These are phyloP conservation scores for Geotrupes spiniger DNA, from an alignment of 2,888 invertebrate genomes.

Conservation along the genomic window DNA sequence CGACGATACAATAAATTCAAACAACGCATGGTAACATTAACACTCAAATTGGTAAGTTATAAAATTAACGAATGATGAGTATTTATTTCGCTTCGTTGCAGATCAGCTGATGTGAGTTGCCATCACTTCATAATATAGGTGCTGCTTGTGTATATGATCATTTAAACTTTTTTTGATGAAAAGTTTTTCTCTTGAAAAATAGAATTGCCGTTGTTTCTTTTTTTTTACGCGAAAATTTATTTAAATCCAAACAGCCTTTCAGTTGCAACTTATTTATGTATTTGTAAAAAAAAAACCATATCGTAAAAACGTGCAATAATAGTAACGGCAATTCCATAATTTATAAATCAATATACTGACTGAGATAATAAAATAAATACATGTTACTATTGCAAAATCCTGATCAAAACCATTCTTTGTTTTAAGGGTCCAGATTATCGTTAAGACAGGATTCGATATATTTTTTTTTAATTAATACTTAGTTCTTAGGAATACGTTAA, in stretches of 20 bases:
- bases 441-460: not conserved
- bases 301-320: constrained; percentile 9
- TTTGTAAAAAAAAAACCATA: not conserved
- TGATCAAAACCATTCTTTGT: constrained; percentile 33
- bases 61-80: constrained; percentile 22
- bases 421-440: no score
- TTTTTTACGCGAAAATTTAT: constrained; percentile 1
- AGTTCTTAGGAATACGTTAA: constrained; percentile 2
- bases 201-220: constrained; percentile 30
- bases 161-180: constrained; percentile 20
- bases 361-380: constrained; percentile 30
- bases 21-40: constrained; percentile 48
- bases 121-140: constrained; percentile 38
- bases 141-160: constrained; percentile 29
- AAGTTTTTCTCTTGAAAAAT: constrained; percentile 21
- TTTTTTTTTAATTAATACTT: constrained; percentile 5
- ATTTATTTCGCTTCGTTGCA: constrained; percentile 37
- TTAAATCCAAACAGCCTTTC: not conserved
- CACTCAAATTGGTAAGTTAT: constrained; percentile 42
- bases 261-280: not conserved
- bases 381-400: constrained; percentile 26
- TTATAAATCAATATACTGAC: constrained; percentile 33
- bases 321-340: constrained; percentile 11
- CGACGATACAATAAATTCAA: constrained; percentile 49
- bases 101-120: constrained; percentile 49